phyloP scores from a whole-genome alignment of 2,113 vertebrate species.

The Eidolon helvum region DNA sequence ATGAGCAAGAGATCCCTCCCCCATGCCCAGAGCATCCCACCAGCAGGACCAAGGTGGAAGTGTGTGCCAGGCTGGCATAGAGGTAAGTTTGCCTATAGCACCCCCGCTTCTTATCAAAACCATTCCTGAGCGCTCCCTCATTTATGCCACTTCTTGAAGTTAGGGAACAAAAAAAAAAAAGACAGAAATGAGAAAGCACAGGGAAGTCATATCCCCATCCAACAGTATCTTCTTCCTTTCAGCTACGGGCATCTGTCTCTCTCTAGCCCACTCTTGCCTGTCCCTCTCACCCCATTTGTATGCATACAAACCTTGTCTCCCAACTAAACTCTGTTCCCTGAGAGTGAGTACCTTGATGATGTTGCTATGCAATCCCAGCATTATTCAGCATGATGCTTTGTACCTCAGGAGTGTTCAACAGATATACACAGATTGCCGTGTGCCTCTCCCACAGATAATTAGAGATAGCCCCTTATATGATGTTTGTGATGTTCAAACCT shows the following conservation, averaged over 20 bases:
- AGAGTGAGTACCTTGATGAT: background rate
- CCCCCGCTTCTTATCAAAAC: background rate
- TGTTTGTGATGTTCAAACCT: background rate
- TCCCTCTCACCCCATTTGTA: background rate
- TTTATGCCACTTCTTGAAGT: background rate
- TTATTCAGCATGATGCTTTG: background rate
- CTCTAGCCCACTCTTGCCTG: background rate
- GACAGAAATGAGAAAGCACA: background rate
- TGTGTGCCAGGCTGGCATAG: background rate
- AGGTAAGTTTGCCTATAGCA: background rate
- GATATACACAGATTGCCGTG: background rate
- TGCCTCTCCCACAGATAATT: background rate
- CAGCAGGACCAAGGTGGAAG: background rate
- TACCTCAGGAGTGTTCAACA: background rate
- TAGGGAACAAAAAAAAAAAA: background rate
- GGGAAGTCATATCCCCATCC: background rate
- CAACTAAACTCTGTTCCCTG: background rate
- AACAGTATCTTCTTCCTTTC: background rate
- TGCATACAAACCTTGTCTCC: background rate
- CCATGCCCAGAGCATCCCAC: rapidly evolving
- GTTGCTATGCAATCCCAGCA: background rate
- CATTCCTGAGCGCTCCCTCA: background rate
- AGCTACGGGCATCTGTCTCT: background rate
- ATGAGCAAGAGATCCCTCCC: background rate
- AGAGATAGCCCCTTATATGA: background rate